Percentiles rank a stretch among this genome's conserved stretches.
These are phyloP conservation scores for Callorhinus ursinus DNA, from an alignment of 2,113 vertebrate genomes.

Conservation along the genomic window DNA sequence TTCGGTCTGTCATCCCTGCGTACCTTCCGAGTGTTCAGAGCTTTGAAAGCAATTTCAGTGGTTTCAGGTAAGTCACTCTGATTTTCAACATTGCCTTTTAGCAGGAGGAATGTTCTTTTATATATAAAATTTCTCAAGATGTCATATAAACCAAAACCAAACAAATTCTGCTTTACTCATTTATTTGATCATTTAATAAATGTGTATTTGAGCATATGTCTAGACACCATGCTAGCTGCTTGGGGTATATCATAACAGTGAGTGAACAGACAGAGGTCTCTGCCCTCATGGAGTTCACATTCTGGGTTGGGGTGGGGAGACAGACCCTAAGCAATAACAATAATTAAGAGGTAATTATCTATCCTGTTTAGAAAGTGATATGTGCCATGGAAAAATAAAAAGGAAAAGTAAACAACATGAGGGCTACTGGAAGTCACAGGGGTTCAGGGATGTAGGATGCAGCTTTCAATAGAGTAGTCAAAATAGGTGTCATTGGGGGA, in stretches of 20 bases:
- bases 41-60: slow-evolving; percentile 98
- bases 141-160: not conserved
- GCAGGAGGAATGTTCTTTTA: not conserved
- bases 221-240: not conserved
- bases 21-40: slow-evolving; percentile 96
- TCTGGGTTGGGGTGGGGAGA: not conserved
- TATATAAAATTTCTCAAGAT: not conserved
- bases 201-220: not conserved
- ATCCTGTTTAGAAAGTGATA: not conserved
- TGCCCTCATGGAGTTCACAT: not conserved
- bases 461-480: not conserved
- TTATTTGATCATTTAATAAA: not conserved
- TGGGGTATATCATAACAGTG: not conserved
- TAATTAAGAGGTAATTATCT: not conserved
- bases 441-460: not conserved
- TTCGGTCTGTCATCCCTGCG: slow-evolving; percentile 95
- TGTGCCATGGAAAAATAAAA: not conserved
- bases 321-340: not conserved
- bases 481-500: not conserved
- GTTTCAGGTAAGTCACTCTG: slow-evolving; percentile 91
- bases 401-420: not conserved
- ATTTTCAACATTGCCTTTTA: not conserved
- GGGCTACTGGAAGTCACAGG: not conserved
- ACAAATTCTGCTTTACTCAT: not conserved
- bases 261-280: not conserved